These are phyloP conservation scores for Pelosia muscerda DNA, from an alignment of 2,888 invertebrate species.

Conservation along the genomic window DNA sequence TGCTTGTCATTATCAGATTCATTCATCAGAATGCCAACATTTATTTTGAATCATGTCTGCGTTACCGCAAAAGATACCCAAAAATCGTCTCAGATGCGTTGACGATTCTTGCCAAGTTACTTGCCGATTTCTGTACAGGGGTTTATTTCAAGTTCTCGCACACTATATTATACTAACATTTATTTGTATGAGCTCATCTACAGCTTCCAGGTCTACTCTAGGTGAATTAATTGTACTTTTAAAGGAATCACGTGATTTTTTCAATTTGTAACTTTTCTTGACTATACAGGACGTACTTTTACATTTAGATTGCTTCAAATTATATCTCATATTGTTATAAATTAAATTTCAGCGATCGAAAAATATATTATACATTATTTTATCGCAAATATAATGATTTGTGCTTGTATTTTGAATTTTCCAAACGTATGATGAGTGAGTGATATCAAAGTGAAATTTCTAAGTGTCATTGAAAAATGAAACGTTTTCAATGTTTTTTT, in stretches of 20 bases:
- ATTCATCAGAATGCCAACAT: too few relatives aligned
- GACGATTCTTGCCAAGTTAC: too few relatives aligned
- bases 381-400: neutral
- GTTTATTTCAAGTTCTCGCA: too few relatives aligned
- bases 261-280: neutral
- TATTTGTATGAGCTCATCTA: neutral
- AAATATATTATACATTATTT: neutral
- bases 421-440: neutral
- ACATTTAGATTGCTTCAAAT: neutral
- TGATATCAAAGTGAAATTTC: too few relatives aligned
- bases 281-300: conserved; percentile 6
- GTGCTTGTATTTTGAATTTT: neutral
- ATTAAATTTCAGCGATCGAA: neutral
- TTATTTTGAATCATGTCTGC: too few relatives aligned
- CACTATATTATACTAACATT: neutral
- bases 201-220: neutral
- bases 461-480: too few relatives aligned
- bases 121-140: too few relatives aligned
- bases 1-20: too few relatives aligned
- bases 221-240: neutral
- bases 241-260: neutral
- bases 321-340: conserved; percentile 1
- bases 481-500: too few relatives aligned
- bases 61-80: too few relatives aligned
- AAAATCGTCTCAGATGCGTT: too few relatives aligned